Evolutionary conservation across 1,140 invertebrate genomes (phyloP).

Genomic region (Pseudoatta argentina): DNA sequence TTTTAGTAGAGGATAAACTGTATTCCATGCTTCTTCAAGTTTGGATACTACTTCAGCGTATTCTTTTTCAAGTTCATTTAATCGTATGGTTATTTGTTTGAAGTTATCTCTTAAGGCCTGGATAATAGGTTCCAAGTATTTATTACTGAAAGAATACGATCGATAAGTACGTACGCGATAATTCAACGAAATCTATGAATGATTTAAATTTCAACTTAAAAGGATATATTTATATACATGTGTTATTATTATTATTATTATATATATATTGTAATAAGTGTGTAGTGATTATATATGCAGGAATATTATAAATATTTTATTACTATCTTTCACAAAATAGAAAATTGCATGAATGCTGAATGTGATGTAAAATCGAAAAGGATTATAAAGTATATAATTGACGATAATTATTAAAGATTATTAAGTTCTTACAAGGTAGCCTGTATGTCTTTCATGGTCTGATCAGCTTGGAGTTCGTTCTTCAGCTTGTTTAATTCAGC

Average conservation of each 20-base stretch:
- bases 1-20: slow-evolving; percentile 86
- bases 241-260: not conserved
- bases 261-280: not conserved
- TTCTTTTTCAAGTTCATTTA: slow-evolving; percentile 84
- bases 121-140: slow-evolving; percentile 83
- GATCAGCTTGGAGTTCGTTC: slow-evolving; percentile 89
- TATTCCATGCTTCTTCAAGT: slow-evolving; percentile 81
- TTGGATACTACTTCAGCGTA: slow-evolving; percentile 85
- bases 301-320: not conserved
- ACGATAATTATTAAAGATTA: slow-evolving; percentile 49
- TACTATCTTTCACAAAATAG: not conserved
- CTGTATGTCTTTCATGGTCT: slow-evolving; percentile 89
- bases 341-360: not conserved
- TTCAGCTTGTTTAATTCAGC: slow-evolving; percentile 88
- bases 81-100: slow-evolving; percentile 73
- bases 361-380: not conserved
- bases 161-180: not conserved
- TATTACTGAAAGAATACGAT: slow-evolving; percentile 80
- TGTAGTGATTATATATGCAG: not conserved
- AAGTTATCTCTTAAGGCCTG: slow-evolving; percentile 84
- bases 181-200: not conserved
- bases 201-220: not conserved
- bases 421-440: slow-evolving; percentile 87
- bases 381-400: too few relatives aligned
- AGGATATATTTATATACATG: not conserved